Base-by-base conservation (phyloP, 2,113 vertebrate species). In the Epinephelus moara region DNA sequence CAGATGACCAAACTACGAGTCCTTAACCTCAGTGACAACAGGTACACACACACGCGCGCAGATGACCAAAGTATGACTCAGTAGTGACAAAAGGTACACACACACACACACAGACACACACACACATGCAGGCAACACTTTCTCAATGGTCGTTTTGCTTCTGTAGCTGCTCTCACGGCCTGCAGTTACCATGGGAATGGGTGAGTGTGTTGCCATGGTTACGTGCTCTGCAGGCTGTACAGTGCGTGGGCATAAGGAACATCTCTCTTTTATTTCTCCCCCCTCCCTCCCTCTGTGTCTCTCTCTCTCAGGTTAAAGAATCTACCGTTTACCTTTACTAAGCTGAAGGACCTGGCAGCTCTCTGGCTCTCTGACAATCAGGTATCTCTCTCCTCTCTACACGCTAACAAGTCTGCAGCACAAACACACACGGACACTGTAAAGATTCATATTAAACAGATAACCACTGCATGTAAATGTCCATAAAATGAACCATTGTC, bases 291-390 rank as follows among this genome's bases (percentile, higher is more conserved):
- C 75, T 37, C 53, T 79, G 19, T 60, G 25, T 30, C 84, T 73
- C 6, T 84, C 60, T 73, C 75, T 87, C 66, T 45, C 95, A 99
- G 98, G 71, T 95, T 99, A 94, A 99, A 97, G 96, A 99, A 99
- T 93, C 96, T 99, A 64, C 98, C 98, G 4, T 99, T 99, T 95
- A 99, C 97, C 81, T 99, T 99, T 72, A 98, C 98, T 6, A 99
- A 99, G 88, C 97, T 99, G 82, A 99, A 99, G 88, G 98, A 99
- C 86, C 96, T 99, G 85, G 98, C 98, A 89, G 98, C 98, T 93
- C 90, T 99, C 81, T 99, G 98, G 98, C 97, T 99, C 77, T 99
- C 98, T 92, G 98, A 99, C 96, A 99, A 99, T 96, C 98, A 99
- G 98, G 98, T 99, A 96, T 40, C 30, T 59, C 74, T 40, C 37